Percentiles rank a stretch among this genome's conserved stretches.
Conservation (phyloP, 2,797 vertebrate genomes). For the Macrochelys suwanniensis region DNA sequence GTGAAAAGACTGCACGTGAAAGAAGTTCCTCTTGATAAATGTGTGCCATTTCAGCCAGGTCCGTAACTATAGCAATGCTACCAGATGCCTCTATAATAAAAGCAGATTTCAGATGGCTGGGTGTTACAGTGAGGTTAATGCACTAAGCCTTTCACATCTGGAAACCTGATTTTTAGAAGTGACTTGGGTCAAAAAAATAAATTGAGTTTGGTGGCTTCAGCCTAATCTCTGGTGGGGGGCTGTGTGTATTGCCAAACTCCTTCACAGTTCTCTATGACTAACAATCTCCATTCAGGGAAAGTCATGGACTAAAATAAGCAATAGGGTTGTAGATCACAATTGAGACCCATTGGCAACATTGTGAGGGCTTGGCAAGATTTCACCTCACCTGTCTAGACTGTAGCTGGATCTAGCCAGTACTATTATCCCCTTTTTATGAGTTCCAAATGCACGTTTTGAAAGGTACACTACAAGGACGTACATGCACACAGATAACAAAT, state of each 20-base stretch:
- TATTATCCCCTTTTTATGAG: background rate
- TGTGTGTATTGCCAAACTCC: background rate
- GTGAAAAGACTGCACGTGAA: background rate
- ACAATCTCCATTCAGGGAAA: background rate
- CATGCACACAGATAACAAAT: background rate
- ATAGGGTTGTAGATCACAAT: background rate
- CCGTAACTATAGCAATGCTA: background rate
- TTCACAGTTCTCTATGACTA: background rate
- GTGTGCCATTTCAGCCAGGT: background rate
- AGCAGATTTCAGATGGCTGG: constrained; percentile 13
- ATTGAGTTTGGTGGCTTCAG: constrained; percentile 6
- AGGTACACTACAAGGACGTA: background rate
- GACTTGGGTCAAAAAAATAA: background rate
- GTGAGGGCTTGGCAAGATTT: background rate
- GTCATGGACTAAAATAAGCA: background rate
- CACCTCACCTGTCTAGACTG: background rate
- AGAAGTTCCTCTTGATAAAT: background rate
- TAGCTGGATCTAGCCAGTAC: background rate
- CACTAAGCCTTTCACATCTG: constrained; percentile 32
- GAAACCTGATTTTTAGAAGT: constrained; percentile 22
- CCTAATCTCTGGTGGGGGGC: background rate
- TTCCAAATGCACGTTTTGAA: background rate
- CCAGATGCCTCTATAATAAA: background rate
- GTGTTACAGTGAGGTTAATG: constrained; percentile 25
- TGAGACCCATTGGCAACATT: background rate